phyloP scores from a whole-genome alignment of 2,797 vertebrate species.

The Acanthurus lineatus region DNA sequence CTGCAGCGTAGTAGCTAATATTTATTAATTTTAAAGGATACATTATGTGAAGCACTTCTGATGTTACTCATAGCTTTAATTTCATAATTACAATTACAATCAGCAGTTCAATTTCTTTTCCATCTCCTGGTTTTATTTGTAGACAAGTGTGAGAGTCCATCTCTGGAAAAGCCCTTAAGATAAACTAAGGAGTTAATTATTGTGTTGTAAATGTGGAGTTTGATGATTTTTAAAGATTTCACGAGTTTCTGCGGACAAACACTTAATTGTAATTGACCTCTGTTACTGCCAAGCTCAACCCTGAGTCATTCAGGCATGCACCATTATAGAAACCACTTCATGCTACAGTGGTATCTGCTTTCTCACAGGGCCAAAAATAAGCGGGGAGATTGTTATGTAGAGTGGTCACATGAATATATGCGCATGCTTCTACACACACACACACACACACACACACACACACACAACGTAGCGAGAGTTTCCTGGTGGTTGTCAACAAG shows the following conservation, averaged over 20 bases:
- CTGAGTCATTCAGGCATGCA: conserved; percentile 59
- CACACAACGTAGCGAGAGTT: conserved; percentile 13
- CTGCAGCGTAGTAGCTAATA: no score
- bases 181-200: neutral
- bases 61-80: no score
- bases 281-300: conserved; percentile 43
- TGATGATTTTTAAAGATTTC: conserved; percentile 1
- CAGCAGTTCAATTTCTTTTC: neutral
- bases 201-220: neutral
- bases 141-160: neutral
- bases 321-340: conserved; percentile 75
- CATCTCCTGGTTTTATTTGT: neutral
- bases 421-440: conserved; percentile 9
- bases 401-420: conserved; percentile 64
- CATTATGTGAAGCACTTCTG: no score
- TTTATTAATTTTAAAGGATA: no score
- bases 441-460: no score
- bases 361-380: conserved; percentile 83
- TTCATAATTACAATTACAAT: no score
- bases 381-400: conserved; percentile 71
- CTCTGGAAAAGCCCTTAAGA: no score
- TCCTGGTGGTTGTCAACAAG: conserved; percentile 53
- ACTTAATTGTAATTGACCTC: conserved; percentile 47
- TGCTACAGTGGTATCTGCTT: conserved; percentile 79
- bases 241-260: conserved; percentile 29